Conservation (phyloP, 23 tunicate genomes). For the Aplidium turbinatum region DNA sequence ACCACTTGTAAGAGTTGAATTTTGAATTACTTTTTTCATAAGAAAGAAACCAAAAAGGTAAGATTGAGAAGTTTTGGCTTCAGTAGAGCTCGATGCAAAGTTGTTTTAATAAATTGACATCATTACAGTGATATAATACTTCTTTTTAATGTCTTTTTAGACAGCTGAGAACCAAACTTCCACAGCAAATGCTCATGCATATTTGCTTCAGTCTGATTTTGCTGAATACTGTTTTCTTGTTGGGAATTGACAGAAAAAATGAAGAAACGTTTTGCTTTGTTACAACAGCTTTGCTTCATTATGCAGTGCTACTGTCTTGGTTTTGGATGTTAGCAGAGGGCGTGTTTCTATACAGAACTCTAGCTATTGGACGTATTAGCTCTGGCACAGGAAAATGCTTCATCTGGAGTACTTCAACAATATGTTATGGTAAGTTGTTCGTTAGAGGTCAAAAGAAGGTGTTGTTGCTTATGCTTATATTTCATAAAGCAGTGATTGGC, state of each 20-base stretch:
- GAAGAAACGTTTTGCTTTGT: constrained; percentile 43
- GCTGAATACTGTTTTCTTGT: constrained; percentile 48
- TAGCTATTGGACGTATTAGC: constrained; percentile 38
- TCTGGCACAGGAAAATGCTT: constrained; percentile 35
- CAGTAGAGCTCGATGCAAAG: too few relatives aligned
- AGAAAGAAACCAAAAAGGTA: too few relatives aligned
- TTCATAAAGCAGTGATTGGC: too few relatives aligned
- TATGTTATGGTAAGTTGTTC: constrained; percentile 65
- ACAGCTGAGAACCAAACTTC: constrained; percentile 62
- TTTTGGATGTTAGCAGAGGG: constrained; percentile 77
- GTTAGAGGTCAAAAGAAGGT: too few relatives aligned
- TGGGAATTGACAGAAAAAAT: constrained; percentile 65
- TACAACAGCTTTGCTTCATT: constrained; percentile 56
- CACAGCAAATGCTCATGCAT: constrained; percentile 69
- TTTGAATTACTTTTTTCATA: too few relatives aligned
- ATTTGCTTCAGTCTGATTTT: constrained; percentile 51
- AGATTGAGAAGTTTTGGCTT: too few relatives aligned
- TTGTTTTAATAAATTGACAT: too few relatives aligned
- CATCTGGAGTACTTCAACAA: constrained; percentile 20
- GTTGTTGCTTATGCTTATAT: too few relatives aligned
- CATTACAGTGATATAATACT: too few relatives aligned
- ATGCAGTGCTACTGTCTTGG: constrained; percentile 76
- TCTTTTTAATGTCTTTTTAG: too few relatives aligned
- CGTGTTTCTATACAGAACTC: constrained; percentile 56
- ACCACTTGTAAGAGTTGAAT: too few relatives aligned